phyloP scores from a whole-genome alignment of 2,113 vertebrate species.

The Nycticorax nycticorax region DNA sequence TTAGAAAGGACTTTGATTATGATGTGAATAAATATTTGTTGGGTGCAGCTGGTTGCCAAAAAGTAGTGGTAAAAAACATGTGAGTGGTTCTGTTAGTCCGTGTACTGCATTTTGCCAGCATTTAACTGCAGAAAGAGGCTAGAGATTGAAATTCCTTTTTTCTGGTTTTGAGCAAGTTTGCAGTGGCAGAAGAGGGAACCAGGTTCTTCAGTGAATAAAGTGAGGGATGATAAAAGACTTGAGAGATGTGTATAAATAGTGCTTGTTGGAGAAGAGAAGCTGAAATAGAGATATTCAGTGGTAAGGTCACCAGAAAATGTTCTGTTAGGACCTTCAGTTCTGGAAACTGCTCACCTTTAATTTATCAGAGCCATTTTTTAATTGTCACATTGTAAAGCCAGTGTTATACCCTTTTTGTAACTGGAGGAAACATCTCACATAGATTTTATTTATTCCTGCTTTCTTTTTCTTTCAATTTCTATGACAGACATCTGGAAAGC shows the following conservation, averaged over 20 bases:
- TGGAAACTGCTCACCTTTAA: not conserved
- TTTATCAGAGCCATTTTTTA: not conserved
- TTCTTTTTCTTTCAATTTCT: not conserved
- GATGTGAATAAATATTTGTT: not conserved
- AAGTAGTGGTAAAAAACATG: not conserved
- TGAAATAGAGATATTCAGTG: not conserved
- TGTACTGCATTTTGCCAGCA: not conserved
- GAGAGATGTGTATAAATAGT: not conserved
- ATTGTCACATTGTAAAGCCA: not conserved
- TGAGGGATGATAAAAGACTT: not conserved
- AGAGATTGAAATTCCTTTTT: not conserved
- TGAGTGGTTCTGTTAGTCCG: not conserved
- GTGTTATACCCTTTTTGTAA: not conserved
- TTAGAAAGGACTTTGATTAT: not conserved
- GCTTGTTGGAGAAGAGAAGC: not conserved
- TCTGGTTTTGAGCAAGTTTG: not conserved
- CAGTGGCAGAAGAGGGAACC: not conserved
- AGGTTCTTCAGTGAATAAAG: not conserved
- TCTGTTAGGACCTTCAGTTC: not conserved
- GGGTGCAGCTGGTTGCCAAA: not conserved
- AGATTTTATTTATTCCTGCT: not conserved
- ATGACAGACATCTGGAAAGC: not conserved
- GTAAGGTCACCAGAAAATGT: not conserved
- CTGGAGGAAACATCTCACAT: not conserved
- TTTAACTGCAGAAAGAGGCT: not conserved